Evolutionary conservation across 1,140 invertebrate species (phyloP).

Genomic region (Dendroctonus ponderosae): DNA sequence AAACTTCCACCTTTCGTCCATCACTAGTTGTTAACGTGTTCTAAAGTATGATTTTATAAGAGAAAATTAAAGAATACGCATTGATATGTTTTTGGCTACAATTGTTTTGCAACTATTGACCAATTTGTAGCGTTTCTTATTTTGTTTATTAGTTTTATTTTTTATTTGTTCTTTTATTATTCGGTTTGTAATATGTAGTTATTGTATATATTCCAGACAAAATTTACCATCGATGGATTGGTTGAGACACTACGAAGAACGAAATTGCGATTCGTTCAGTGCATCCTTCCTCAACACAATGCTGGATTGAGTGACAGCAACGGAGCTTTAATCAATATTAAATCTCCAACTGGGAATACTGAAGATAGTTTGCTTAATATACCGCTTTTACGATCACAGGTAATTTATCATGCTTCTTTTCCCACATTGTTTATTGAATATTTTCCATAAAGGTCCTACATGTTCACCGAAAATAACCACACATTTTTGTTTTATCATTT

Average conservation of each 20-base stretch:
- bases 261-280: slow-evolving; percentile 82
- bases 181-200: not conserved
- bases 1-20: too few species aligned
- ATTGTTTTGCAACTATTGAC: too few species aligned
- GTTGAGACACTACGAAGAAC: slow-evolving; percentile 84
- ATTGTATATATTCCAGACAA: slow-evolving; percentile 62
- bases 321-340: slow-evolving; percentile 52
- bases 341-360: slow-evolving; percentile 50
- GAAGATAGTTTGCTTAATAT: slow-evolving; percentile 78
- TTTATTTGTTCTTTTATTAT: not conserved
- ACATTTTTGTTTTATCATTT: not conserved
- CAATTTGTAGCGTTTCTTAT: too few species aligned
- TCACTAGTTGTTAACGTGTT: too few species aligned
- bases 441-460: too few species aligned
- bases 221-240: slow-evolving; percentile 88
- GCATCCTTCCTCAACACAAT: slow-evolving; percentile 80
- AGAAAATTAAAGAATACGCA: too few species aligned
- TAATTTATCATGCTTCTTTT: slow-evolving; percentile 44
- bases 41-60: too few species aligned
- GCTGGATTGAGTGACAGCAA: slow-evolving; percentile 57
- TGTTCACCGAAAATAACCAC: too few species aligned
- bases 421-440: too few species aligned
- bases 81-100: too few species aligned
- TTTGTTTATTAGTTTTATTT: too few species aligned
- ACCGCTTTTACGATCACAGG: slow-evolving; percentile 83